These are phyloP conservation scores for Psilopogon haemacephalus DNA, from an alignment of 2,113 vertebrate genomes.

Conservation along the genomic window DNA sequence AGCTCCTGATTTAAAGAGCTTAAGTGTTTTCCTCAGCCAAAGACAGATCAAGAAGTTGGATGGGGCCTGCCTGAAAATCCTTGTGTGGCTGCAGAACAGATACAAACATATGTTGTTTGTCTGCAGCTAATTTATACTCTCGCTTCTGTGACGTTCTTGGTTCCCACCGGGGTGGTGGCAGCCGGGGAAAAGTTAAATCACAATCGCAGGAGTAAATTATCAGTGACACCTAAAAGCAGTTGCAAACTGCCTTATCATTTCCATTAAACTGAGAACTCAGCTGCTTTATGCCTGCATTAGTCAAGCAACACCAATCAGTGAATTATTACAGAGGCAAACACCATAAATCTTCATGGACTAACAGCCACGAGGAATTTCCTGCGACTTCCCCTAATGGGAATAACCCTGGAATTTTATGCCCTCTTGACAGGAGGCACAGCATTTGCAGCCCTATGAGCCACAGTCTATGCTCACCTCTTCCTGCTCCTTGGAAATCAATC, in stretches of 20 bases:
- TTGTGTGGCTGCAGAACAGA: background rate
- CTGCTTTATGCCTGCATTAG: constrained; percentile 33
- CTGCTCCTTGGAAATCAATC: background rate
- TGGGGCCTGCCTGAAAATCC: constrained; percentile 29
- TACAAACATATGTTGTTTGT: constrained; percentile 59
- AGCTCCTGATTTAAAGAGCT: background rate
- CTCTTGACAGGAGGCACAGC: background rate
- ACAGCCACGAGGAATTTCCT: constrained; percentile 35
- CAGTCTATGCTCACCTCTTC: background rate
- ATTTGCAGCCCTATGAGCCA: background rate
- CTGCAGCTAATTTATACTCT: constrained; percentile 49
- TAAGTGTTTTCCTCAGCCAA: constrained; percentile 36
- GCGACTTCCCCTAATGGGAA: background rate
- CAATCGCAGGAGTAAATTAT: constrained; percentile 35
- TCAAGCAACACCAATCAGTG: constrained; percentile 26
- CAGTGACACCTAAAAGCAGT: constrained; percentile 44
- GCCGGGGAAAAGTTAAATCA: background rate
- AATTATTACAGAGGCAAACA: constrained; percentile 38
- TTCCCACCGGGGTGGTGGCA: background rate
- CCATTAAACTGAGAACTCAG: constrained; percentile 40
- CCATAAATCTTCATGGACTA: constrained; percentile 45
- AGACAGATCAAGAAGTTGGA: constrained; percentile 13
- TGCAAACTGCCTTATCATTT: constrained; percentile 33
- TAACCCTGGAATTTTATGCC: background rate
- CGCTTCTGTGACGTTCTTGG: background rate